Evolutionary conservation across 2,797 vertebrate genomes (phyloP).

Genomic region (Argyrosomus regius): DNA sequence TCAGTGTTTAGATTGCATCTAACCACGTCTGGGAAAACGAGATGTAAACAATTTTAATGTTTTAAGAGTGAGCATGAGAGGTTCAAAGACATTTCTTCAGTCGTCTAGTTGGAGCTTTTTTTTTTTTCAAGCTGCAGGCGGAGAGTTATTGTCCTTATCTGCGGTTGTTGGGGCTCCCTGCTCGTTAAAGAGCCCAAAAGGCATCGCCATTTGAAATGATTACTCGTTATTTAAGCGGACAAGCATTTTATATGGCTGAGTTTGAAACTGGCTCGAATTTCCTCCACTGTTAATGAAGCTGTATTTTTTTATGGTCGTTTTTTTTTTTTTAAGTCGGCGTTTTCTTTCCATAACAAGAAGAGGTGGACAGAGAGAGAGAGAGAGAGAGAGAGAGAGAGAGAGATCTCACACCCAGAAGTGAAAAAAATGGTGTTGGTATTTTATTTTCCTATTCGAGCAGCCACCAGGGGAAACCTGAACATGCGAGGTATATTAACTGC

Average conservation of each 20-base stretch:
- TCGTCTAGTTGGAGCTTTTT: slow-evolving; percentile 31
- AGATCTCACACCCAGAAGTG: slow-evolving; percentile 56
- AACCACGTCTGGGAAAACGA: slow-evolving; percentile 77
- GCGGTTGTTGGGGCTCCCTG: slow-evolving; percentile 67
- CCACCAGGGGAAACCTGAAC: slow-evolving; percentile 5
- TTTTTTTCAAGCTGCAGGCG: slow-evolving; percentile 37
- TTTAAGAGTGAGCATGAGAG: slow-evolving; percentile 62
- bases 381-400: not conserved
- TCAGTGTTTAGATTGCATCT: slow-evolving; percentile 80
- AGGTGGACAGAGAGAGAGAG: not conserved
- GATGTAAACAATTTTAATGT: slow-evolving; percentile 79
- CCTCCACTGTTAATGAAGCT: slow-evolving; percentile 79
- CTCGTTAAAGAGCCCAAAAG: slow-evolving; percentile 70
- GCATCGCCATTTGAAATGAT: slow-evolving; percentile 72
- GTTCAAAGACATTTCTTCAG: slow-evolving; percentile 63
- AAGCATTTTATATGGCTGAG: slow-evolving; percentile 75
- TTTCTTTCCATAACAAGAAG: slow-evolving; percentile 74
- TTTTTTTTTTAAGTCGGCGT: slow-evolving; percentile 33
- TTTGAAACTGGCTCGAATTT: slow-evolving; percentile 76
- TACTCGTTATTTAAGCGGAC: slow-evolving; percentile 74
- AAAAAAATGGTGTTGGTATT: slow-evolving; percentile 23
- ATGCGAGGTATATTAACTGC: not conserved
- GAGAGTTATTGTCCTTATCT: slow-evolving; percentile 74
- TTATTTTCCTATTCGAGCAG: slow-evolving; percentile 15
- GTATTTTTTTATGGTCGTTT: slow-evolving; percentile 68